Conservation (phyloP, 2,113 vertebrate species). For the Fulica atra region DNA sequence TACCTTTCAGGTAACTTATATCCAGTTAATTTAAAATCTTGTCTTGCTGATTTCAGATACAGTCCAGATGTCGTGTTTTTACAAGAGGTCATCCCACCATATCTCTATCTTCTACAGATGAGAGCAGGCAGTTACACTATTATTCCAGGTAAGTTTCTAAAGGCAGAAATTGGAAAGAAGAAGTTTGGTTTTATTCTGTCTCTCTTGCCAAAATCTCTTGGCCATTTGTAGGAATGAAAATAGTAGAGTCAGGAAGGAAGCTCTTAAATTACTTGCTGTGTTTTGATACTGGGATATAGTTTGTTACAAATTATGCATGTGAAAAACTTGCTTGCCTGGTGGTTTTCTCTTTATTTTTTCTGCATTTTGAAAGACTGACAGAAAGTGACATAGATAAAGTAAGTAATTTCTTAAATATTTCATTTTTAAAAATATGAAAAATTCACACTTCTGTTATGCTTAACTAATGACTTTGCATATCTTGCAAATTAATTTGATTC, state of each 20-base stretch:
- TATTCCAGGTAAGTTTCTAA: slow-evolving; percentile 81
- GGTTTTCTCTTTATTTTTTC: neutral
- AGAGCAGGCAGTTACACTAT: slow-evolving; percentile 85
- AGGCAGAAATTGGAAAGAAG: neutral
- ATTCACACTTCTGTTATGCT: rapidly evolving
- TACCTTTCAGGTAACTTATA: neutral
- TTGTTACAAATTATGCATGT: neutral
- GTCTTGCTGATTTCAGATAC: slow-evolving; percentile 80
- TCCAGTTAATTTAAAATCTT: neutral
- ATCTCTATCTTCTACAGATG: slow-evolving; percentile 84
- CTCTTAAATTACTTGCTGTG: neutral
- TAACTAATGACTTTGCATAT: neutral
- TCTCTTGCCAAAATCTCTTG: neutral
- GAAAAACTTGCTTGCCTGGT: neutral
- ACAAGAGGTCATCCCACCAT: slow-evolving; percentile 88
- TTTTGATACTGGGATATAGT: neutral
- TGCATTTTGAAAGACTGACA: neutral
- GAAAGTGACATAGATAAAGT: neutral
- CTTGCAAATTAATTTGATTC: neutral
- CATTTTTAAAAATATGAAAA: neutral
- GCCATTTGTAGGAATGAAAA: neutral
- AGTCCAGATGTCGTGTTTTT: slow-evolving; percentile 92
- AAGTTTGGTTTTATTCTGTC: neutral
- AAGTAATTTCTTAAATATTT: neutral
- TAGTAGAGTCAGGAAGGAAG: neutral